Percentiles rank a stretch among this genome's conserved stretches.
These are phyloP conservation scores for Coranthus polyacanthus DNA, from an alignment of 2,797 vertebrate species.

Conservation along the genomic window DNA sequence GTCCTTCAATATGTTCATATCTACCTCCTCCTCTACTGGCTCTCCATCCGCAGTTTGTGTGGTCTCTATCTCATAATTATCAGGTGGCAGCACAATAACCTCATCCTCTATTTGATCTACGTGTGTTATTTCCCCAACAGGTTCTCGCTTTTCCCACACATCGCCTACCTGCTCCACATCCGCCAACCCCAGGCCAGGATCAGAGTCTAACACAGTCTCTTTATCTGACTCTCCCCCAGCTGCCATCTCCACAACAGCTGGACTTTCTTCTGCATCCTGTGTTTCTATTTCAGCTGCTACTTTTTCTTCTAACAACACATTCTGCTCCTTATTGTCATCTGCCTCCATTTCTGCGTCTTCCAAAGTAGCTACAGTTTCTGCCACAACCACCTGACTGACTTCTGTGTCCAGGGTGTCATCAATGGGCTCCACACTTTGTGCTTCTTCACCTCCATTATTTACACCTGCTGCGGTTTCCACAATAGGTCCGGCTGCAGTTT, in stretches of 20 bases:
- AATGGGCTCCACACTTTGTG: constrained; percentile 26
- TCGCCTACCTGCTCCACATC: constrained; percentile 36
- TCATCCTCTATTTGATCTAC: constrained; percentile 36
- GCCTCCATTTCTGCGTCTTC: constrained; percentile 33
- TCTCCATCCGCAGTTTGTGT: constrained; percentile 49
- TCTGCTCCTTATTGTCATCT: constrained; percentile 30
- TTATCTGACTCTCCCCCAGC: constrained; percentile 31
- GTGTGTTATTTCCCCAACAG: constrained; percentile 27
- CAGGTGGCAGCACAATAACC: constrained; percentile 5
- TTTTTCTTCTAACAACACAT: constrained; percentile 40
- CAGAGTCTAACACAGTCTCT: constrained; percentile 35
- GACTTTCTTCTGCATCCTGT: constrained; percentile 41
- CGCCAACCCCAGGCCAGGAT: not conserved
- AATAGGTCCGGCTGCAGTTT: constrained; percentile 27
- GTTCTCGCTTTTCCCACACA: constrained; percentile 5
- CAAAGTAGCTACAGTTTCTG: constrained; percentile 18
- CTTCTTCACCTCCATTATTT: constrained; percentile 35
- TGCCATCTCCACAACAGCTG: constrained; percentile 32
- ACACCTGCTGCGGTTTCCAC: constrained; percentile 27
- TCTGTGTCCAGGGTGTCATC: constrained; percentile 29
- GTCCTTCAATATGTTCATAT: constrained; percentile 36
- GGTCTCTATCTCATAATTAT: constrained; percentile 51
- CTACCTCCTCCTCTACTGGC: constrained; percentile 35
- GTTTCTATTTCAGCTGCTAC: constrained; percentile 35
- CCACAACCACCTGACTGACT: constrained; percentile 35